Base-by-base conservation (phyloP, 2,113 vertebrate species). In the Pseudorasbora parva region DNA sequence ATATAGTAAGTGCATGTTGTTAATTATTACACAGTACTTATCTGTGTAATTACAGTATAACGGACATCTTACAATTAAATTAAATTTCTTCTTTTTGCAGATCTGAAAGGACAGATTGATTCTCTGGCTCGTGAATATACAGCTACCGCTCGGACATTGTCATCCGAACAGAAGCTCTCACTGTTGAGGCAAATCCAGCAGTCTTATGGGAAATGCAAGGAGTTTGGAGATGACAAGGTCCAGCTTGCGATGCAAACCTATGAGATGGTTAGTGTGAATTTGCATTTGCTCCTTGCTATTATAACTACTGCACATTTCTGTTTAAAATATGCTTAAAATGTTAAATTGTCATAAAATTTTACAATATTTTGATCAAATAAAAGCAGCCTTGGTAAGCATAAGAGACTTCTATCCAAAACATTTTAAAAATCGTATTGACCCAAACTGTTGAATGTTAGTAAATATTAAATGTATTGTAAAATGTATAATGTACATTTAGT, bases 161-260 rank as follows among this genome's bases (percentile, higher is more conserved):
- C 94, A 84, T 95, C 96, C 0, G 95, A 97, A 85, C 95, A 96
- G 49, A 97, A 96, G 83, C 87, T 97, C 85, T 94, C 95, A 41
- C 94, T 96, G 56, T 93, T 97, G 85, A 94, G 94, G 87, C 95
- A 96, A 90, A 96, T 97, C 89, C 96, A 97, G 85, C 95, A 96
- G 78, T 95, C 96, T 64, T 97, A 97, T 81, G 95, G 95, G 68
- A 96, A 96, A 71, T 97, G 96, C 92, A 96, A 96, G 91, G 96
- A 96, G 27, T 97, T 96, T 86, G 96, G 96, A 5, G 96, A 97
- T 1, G 96, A 97, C 93, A 97, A 97, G 89, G 96, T 97, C 64
- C 96, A 97, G 90, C 95, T 97, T 85, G 96, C 96, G 69, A 97
- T 97, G 96, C 96, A 97, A 92, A 97, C 96, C 45, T 97, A 97